A percentile compares a stretch with the other conserved stretches of the same genome.
phyloP scores from a whole-genome alignment of 2,797 vertebrate species.

The Pogoniulus pusillus region DNA sequence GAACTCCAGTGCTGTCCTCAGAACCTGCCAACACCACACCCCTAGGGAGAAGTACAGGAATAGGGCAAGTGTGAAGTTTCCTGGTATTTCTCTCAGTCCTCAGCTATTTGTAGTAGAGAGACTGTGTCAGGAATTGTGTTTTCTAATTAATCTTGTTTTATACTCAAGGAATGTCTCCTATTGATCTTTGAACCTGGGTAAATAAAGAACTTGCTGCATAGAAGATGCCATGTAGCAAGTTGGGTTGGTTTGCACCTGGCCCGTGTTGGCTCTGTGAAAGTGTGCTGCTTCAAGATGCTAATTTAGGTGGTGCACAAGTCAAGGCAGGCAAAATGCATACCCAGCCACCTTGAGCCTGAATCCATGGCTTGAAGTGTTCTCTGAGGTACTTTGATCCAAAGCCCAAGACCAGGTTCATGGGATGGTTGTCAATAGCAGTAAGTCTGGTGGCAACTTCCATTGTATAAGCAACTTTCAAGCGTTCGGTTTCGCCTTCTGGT shows the following conservation, averaged over 20 bases:
- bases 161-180: background rate
- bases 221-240: background rate
- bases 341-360: conserved; percentile 79
- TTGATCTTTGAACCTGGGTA: background rate
- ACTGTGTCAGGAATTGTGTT: background rate
- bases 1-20: background rate
- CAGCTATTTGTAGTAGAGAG: background rate
- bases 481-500: conserved; percentile 13
- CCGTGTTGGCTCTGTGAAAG: background rate
- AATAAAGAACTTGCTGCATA: background rate
- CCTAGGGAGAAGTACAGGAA: background rate
- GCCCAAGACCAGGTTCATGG: conserved; percentile 77
- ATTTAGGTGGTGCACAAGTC: background rate
- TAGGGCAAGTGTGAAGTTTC: background rate
- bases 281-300: background rate
- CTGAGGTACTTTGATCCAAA: conserved; percentile 84
- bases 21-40: background rate
- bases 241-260: background rate
- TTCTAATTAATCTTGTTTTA: background rate
- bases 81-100: background rate
- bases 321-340: conserved; percentile 68
- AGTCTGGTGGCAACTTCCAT: conserved; percentile 83
- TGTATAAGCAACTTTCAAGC: conserved; percentile 78
- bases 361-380: conserved; percentile 80
- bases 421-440: conserved; percentile 74